Evolutionary conservation across 2,888 invertebrate species (phyloP).

Genomic region (Endomychus coccineus): DNA sequence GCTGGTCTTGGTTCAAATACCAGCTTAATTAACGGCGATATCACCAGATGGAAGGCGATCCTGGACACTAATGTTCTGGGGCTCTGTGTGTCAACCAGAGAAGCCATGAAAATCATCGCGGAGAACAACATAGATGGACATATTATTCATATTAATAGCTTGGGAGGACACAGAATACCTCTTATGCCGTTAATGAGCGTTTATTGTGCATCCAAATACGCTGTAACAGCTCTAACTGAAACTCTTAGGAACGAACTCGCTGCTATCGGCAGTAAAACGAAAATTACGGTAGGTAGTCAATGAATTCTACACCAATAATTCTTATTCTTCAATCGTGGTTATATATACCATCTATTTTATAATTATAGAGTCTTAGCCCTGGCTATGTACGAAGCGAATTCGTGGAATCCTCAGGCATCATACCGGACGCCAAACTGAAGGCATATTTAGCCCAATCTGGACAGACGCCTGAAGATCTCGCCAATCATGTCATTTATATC

Average conservation of each 20-base stretch:
- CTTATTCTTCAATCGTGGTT: too few species aligned
- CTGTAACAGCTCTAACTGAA: slow-evolving; percentile 24
- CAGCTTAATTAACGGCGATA: slow-evolving; percentile 22
- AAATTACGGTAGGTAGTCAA: slow-evolving; percentile 25
- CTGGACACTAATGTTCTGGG: slow-evolving; percentile 29
- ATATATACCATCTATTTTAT: too few species aligned
- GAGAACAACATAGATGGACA: slow-evolving; percentile 29
- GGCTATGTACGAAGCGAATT: too few species aligned
- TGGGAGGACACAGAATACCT: slow-evolving; percentile 28
- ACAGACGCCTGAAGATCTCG: too few species aligned
- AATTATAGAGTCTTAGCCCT: too few species aligned
- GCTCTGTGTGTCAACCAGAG: slow-evolving; percentile 27
- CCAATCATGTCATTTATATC: too few species aligned
- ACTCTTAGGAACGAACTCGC: slow-evolving; percentile 20
- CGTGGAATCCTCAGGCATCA: too few species aligned
- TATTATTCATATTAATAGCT: slow-evolving; percentile 33
- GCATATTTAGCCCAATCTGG: too few species aligned
- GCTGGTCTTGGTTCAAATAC: slow-evolving; percentile 16
- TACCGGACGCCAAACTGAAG: too few species aligned
- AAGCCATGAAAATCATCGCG: slow-evolving; percentile 30
- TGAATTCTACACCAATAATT: slow-evolving; percentile 2
- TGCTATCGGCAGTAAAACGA: slow-evolving; percentile 16
- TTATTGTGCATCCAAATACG: slow-evolving; percentile 25
- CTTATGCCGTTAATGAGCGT: slow-evolving; percentile 24
- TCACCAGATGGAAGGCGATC: slow-evolving; percentile 25